These are phyloP conservation scores for Drosophila austrosaltans DNA, from an alignment of 2,888 invertebrate genomes.

Conservation along the genomic window DNA sequence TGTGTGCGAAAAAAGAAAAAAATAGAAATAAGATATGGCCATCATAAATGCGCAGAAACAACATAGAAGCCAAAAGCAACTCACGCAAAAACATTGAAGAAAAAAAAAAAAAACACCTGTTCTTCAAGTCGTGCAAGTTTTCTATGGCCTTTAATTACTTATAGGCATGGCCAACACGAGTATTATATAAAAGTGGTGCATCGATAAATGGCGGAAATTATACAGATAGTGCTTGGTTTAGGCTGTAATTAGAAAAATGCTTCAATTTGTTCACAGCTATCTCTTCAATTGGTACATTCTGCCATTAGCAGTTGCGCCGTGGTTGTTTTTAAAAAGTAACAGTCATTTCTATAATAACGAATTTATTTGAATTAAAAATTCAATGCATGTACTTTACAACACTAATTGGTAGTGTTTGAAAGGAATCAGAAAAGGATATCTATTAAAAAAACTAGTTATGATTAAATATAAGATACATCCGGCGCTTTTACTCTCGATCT, in stretches of 20 bases:
- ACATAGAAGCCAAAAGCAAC: constrained; percentile 62
- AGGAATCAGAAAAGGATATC: no score
- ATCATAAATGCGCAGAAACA: constrained; percentile 56
- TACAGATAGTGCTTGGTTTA: constrained; percentile 42
- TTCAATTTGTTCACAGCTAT: constrained; percentile 3
- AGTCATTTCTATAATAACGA: background rate
- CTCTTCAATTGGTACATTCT: background rate
- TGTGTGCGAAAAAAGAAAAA: constrained; percentile 53
- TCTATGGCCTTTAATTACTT: constrained; percentile 59
- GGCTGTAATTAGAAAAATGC: constrained; percentile 26
- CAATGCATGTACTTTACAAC: background rate
- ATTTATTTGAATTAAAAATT: background rate
- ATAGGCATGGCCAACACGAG: constrained; percentile 47
- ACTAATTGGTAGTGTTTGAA: background rate
- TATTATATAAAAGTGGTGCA: constrained; percentile 69
- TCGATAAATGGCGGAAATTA: constrained; percentile 59
- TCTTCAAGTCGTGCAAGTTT: constrained; percentile 73
- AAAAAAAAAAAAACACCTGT: constrained; percentile 56
- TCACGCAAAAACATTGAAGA: constrained; percentile 30
- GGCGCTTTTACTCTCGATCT: no score
- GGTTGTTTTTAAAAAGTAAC: constrained; percentile 9
- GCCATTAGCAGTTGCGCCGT: background rate
- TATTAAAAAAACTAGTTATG: no score
- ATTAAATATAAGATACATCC: no score
- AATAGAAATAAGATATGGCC: constrained; percentile 45